Percentiles rank a stretch among this genome's conserved stretches.
Conservation (phyloP, 2,888 invertebrate species). For the Onthophagus sagittarius region DNA sequence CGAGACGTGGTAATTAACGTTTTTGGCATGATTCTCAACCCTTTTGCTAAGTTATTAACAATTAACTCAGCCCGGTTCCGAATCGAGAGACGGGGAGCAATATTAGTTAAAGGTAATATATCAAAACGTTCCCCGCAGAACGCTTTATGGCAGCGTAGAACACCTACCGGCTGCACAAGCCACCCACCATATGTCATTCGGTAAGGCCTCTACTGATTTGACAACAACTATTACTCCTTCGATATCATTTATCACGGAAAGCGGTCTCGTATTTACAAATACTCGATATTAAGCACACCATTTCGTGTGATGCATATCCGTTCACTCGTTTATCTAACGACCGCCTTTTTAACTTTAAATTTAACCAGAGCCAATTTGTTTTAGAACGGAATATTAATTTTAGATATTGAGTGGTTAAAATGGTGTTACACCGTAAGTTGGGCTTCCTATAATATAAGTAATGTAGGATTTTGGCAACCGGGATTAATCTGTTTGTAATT, state of each 20-base stretch:
- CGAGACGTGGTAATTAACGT: background rate
- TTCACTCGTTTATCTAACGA: too few relatives aligned
- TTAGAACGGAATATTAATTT: too few relatives aligned
- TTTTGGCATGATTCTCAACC: background rate
- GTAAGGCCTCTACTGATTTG: background rate
- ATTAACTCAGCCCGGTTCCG: background rate
- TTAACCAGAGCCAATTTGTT: too few relatives aligned
- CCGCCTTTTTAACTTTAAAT: too few relatives aligned
- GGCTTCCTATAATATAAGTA: background rate
- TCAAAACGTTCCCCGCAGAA: constrained; percentile 11
- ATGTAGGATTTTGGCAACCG: background rate
- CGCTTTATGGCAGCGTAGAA: background rate
- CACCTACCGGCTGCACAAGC: background rate
- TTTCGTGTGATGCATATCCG: background rate
- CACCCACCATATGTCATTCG: background rate
- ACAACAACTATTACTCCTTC: background rate
- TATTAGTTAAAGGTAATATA: constrained; percentile 7
- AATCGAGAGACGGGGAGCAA: background rate
- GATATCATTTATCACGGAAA: background rate
- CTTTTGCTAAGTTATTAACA: background rate
- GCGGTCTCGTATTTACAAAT: background rate
- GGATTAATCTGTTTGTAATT: constrained; percentile 12
- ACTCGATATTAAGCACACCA: background rate
- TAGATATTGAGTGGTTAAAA: too few relatives aligned
- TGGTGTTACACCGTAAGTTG: background rate